Evolutionary conservation across 2,113 vertebrate species (phyloP), one percentile per base, ranked within the genome.

Genomic region (Paramormyrops kingsleyae): DNA sequence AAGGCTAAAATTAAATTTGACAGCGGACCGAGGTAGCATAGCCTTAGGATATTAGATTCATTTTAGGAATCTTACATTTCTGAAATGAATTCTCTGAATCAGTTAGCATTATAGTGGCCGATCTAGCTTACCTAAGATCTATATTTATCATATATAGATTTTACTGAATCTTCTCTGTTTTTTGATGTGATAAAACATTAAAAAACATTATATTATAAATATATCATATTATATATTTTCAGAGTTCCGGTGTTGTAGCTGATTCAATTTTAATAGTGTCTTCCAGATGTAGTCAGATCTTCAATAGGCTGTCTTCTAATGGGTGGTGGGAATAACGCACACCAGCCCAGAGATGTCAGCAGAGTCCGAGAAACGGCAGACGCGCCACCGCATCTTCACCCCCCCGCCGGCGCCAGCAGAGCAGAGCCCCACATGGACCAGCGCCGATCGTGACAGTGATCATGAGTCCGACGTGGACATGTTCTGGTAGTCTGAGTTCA

Each of bases 391-490:
- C 19, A 46, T 84, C 39, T 89, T 24, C 15, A 50, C 35, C 35
- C 39, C 52, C 5, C 24, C 50, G 7, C 89, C 80, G 35, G 89
- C 1, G 42, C 35, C 7, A 17, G 52, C 5, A 21, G 39, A 56
- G 12, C 80, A 1, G 80, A 52, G n/a, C 21, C 4, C 77, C 19
- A 6, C 74, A 4, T 56, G 52, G 35, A 42, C 49, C 2, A 50
- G 21, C 50, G 83, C 77, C 6, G 88, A 89, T 3, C 74, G 50
- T 10, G 77, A 84, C 15, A 56, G 49, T 15, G 89, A 89, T 3
- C 49, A 77, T n/a, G 89, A 89, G 24, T 44, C 89, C 52, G 89
- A 89, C 80, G 19, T 44, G 77, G 89, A 85, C 80, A 84, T 89
- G 89, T 85, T 84, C 52, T 84, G 89, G 89, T 89, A 84, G 9